phyloP scores from a whole-genome alignment of 2,797 vertebrate species.

The Acanthurus lineatus region DNA sequence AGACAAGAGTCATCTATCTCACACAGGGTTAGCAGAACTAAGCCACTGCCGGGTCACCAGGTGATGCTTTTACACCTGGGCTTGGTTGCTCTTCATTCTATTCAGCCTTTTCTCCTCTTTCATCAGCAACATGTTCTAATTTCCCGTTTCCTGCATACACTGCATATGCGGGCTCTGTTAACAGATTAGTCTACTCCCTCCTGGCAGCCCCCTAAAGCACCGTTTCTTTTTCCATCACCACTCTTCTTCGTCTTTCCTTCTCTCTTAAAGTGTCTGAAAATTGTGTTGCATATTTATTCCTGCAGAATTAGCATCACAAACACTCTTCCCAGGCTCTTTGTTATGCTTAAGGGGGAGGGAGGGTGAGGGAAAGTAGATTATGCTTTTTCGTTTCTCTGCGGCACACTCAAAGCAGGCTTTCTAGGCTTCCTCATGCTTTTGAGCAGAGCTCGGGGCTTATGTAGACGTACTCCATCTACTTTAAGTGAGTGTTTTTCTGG shows the following conservation, averaged over 20 bases:
- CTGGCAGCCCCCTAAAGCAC: slow-evolving; percentile 54
- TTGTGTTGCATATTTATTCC: slow-evolving; percentile 78
- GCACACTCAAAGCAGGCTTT: slow-evolving; percentile 73
- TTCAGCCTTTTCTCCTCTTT: slow-evolving; percentile 56
- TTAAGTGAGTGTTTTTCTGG: slow-evolving; percentile 59
- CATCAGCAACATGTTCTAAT: slow-evolving; percentile 55
- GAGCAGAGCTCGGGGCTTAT: slow-evolving; percentile 70
- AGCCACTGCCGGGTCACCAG: slow-evolving; percentile 43
- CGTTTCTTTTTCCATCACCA: slow-evolving; percentile 56
- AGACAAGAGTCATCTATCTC: slow-evolving; percentile 38
- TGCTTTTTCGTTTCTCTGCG: slow-evolving; percentile 64
- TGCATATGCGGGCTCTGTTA: slow-evolving; percentile 48
- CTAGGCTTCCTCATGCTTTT: slow-evolving; percentile 68
- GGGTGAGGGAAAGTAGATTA: slow-evolving; percentile 76
- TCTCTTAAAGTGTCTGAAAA: slow-evolving; percentile 67
- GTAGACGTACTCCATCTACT: slow-evolving; percentile 59
- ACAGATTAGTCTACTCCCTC: slow-evolving; percentile 60
- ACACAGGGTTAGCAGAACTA: slow-evolving; percentile 38
- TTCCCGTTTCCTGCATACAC: slow-evolving; percentile 38
- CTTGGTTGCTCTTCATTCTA: slow-evolving; percentile 43
- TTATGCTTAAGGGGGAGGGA: slow-evolving; percentile 71
- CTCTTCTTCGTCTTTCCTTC: slow-evolving; percentile 54
- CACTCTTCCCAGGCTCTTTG: slow-evolving; percentile 71
- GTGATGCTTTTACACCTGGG: slow-evolving; percentile 58
- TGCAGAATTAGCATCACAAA: slow-evolving; percentile 82